Conservation (phyloP, 2,888 invertebrate species). For the Cephus sareptanus region DNA sequence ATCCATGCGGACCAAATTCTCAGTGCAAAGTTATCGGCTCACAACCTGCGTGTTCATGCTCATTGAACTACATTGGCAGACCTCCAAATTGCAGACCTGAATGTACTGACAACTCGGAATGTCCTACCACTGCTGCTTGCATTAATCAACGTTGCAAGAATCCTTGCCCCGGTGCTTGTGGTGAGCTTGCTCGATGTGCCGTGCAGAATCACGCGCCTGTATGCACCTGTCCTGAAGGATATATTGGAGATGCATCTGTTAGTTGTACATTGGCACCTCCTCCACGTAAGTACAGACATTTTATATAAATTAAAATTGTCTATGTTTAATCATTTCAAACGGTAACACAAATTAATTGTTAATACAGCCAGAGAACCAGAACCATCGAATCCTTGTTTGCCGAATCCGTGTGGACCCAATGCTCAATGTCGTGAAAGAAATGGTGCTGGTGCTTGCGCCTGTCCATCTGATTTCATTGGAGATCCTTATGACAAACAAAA, state of each 20-base stretch:
- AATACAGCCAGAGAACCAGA: slow-evolving; percentile 20
- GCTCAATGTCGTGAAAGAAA: slow-evolving; percentile 86
- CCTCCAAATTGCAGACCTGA: slow-evolving; percentile 89
- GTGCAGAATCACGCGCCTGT: slow-evolving; percentile 86
- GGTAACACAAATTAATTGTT: background rate
- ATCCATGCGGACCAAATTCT: slow-evolving; percentile 87
- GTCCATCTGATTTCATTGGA: slow-evolving; percentile 82
- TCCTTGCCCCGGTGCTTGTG: slow-evolving; percentile 85
- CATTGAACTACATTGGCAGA: slow-evolving; percentile 82
- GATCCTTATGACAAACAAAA: slow-evolving; percentile 80
- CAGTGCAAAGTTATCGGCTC: slow-evolving; percentile 83
- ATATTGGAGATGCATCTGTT: slow-evolving; percentile 80
- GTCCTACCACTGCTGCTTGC: slow-evolving; percentile 84
- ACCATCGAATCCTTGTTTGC: slow-evolving; percentile 78
- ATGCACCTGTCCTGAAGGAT: slow-evolving; percentile 86
- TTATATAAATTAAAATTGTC: background rate
- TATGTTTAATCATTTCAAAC: background rate
- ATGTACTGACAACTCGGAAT: slow-evolving; percentile 83
- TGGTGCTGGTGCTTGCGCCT: slow-evolving; percentile 87
- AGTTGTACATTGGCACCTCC: slow-evolving; percentile 67
- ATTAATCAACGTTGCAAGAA: slow-evolving; percentile 84
- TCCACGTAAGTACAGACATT: slow-evolving; percentile 49
- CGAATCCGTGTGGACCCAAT: slow-evolving; percentile 87
- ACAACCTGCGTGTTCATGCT: slow-evolving; percentile 87
- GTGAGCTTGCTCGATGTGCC: slow-evolving; percentile 82